phyloP scores from a whole-genome alignment of 92 coral and sea anemone genomes.

The Desmophyllum pertusum region DNA sequence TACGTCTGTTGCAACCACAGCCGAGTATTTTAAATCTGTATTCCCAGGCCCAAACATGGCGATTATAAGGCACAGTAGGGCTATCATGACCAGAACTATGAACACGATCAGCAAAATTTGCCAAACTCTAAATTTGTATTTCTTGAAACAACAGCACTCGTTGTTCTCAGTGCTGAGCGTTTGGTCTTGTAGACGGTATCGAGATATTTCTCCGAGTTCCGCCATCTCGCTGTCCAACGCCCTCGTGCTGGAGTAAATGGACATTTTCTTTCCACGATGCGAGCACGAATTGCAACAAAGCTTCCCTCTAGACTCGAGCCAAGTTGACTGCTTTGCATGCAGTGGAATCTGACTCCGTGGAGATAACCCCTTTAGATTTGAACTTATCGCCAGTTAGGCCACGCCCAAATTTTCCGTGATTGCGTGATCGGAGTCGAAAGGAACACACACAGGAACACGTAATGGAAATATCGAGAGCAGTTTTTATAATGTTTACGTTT shows the following conservation, averaged over 20 bases:
- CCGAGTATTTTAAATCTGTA: constrained; percentile 1
- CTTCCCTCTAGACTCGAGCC: too few relatives aligned
- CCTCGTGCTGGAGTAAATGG: not conserved
- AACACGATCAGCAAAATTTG: constrained; percentile 14
- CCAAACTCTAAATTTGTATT: constrained; percentile 29
- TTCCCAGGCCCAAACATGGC: constrained; percentile 30
- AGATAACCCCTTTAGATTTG: too few relatives aligned
- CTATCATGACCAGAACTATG: not conserved
- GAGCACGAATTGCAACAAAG: too few relatives aligned
- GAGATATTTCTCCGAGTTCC: too few relatives aligned
- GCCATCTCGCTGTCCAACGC: constrained; percentile 9
- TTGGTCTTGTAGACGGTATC: too few relatives aligned
- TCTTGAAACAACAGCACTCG: constrained; percentile 1
- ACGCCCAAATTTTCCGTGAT: too few relatives aligned
- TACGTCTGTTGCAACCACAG: not conserved
- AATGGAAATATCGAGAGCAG: not conserved
- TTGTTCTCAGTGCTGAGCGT: too few relatives aligned
- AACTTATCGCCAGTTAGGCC: too few relatives aligned
- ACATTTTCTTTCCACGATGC: not conserved
- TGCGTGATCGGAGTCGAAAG: too few relatives aligned
- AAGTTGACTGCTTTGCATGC: too few relatives aligned
- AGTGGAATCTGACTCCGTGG: too few relatives aligned
- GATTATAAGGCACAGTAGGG: not conserved
- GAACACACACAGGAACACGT: too few relatives aligned
- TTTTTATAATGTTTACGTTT: not conserved